Percentiles rank a stretch among this genome's conserved stretches.
Evolutionary conservation across 2,113 vertebrate species (phyloP).

Genomic region (Nibea coibor): DNA sequence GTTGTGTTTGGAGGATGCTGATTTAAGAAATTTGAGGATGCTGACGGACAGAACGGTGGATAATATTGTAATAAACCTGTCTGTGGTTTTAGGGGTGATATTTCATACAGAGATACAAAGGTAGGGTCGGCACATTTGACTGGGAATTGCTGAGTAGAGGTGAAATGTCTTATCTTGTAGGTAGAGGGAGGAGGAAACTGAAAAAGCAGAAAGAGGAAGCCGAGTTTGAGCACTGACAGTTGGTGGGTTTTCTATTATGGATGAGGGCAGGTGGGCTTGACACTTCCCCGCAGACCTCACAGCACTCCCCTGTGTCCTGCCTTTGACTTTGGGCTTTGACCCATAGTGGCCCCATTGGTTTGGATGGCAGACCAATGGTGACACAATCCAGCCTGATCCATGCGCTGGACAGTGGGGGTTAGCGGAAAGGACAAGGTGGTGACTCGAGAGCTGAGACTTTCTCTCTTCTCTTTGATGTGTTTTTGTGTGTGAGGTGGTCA

Average conservation of each 20-base stretch:
- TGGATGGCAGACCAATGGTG: slow-evolving; percentile 9
- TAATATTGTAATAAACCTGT: neutral
- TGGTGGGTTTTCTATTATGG: slow-evolving; percentile 72
- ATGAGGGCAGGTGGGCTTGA: slow-evolving; percentile 66
- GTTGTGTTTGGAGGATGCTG: neutral
- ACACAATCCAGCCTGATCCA: slow-evolving; percentile 42
- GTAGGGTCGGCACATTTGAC: neutral
- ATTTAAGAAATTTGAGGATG: slow-evolving; percentile 1
- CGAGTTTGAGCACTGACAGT: slow-evolving; percentile 38
- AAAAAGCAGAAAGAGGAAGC: neutral
- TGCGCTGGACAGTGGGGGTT: slow-evolving; percentile 27
- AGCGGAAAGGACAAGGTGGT: slow-evolving; percentile 41
- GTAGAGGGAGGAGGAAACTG: neutral
- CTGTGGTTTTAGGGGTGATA: neutral
- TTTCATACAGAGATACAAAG: neutral
- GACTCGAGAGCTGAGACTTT: slow-evolving; percentile 13
- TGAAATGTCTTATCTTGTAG: slow-evolving; percentile 14
- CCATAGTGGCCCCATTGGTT: slow-evolving; percentile 33
- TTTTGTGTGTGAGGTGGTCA: slow-evolving; percentile 47
- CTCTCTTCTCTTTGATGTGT: slow-evolving; percentile 39
- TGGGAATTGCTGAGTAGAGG: neutral
- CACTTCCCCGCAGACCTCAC: slow-evolving; percentile 33
- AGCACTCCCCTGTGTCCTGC: slow-evolving; percentile 44
- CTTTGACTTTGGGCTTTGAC: slow-evolving; percentile 68
- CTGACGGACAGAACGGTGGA: neutral